phyloP scores from a whole-genome alignment of 2,113 vertebrate species.

The Ciconia maguari region DNA sequence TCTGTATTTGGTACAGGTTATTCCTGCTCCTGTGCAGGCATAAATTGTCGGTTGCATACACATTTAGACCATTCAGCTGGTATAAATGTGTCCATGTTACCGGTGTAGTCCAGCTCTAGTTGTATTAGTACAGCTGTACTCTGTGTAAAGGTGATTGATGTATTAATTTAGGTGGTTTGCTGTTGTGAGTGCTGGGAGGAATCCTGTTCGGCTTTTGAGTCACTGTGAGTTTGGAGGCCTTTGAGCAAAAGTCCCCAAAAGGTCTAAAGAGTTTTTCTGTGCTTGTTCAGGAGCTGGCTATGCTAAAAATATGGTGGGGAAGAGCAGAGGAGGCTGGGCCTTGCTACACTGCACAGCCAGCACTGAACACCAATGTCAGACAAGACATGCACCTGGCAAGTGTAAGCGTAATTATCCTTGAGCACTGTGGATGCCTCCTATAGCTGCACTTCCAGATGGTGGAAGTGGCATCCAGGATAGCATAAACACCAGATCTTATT shows the following conservation, averaged over 20 bases:
- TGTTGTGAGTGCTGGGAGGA: not conserved
- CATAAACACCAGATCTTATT: not conserved
- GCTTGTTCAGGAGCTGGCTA: not conserved
- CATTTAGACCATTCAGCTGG: not conserved
- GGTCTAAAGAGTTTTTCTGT: not conserved
- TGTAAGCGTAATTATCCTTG: not conserved
- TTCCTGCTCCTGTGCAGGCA: not conserved
- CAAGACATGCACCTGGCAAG: not conserved
- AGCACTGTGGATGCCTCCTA: not conserved
- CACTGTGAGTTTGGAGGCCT: not conserved
- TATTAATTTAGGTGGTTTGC: not conserved
- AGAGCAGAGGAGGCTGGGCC: not conserved
- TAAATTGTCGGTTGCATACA: not conserved
- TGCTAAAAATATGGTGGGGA: not conserved
- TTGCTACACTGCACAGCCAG: not conserved
- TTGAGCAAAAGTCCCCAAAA: not conserved
- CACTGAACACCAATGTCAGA: accelerated
- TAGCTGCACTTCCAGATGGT: not conserved
- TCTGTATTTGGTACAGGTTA: not conserved
- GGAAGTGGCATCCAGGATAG: not conserved
- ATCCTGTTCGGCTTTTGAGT: not conserved
- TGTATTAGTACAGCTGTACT: not conserved
- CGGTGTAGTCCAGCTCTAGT: not conserved
- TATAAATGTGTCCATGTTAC: not conserved
- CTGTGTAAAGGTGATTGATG: not conserved